Evolutionary conservation across 2,888 invertebrate genomes (phyloP).

Genomic region (Drosophila putrida): DNA sequence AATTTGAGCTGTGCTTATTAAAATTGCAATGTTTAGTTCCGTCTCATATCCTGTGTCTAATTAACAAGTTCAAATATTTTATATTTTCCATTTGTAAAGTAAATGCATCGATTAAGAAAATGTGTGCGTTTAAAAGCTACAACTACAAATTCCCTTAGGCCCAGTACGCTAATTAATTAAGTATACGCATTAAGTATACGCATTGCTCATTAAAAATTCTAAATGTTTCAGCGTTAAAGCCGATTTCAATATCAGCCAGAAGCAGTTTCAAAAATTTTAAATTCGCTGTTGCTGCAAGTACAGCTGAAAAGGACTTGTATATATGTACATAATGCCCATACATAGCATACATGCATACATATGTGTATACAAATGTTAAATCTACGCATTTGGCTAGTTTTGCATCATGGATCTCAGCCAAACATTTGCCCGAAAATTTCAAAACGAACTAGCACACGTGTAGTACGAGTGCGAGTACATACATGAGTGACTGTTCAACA

Average conservation of each 20-base stretch:
- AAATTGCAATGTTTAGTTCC: conserved; percentile 35
- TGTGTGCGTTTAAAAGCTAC: not conserved
- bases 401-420: conserved; percentile 25
- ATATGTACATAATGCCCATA: not conserved
- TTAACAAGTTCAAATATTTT: conserved; percentile 48
- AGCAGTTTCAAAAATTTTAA: not conserved
- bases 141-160: not conserved
- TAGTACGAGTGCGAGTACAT: not conserved
- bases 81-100: conserved; percentile 9
- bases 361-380: conserved; percentile 28
- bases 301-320: conserved; percentile 4
- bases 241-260: conserved; percentile 1
- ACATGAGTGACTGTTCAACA: conserved; percentile 1
- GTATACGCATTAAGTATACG: conserved; percentile 13
- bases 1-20: conserved; percentile 32
- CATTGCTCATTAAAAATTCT: conserved; percentile 1
- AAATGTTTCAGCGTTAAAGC: conserved; percentile 1
- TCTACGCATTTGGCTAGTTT: conserved; percentile 39
- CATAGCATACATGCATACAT: not conserved
- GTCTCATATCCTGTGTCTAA: conserved; percentile 30
- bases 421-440: conserved; percentile 24
- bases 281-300: not conserved
- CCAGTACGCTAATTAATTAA: conserved; percentile 7
- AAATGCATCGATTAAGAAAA: not conserved
- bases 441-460: not conserved